Conservation (phyloP, 2,888 invertebrate genomes). For the Melinopterus prodromus region DNA sequence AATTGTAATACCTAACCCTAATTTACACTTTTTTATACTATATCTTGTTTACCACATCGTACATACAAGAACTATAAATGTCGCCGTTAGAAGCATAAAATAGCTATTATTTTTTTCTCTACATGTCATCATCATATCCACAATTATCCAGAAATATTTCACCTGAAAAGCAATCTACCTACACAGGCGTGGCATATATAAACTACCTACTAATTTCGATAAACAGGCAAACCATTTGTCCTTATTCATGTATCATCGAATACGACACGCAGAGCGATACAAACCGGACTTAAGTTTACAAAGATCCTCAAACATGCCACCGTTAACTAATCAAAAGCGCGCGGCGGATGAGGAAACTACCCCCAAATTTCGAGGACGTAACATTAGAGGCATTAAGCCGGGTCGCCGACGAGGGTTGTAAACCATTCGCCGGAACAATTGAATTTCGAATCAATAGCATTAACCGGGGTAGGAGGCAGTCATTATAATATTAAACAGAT, state of each 20-base stretch:
- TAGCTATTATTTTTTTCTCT: too few species aligned
- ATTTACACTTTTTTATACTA: too few species aligned
- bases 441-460: constrained; percentile 20
- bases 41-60: too few species aligned
- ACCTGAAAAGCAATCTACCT: too few species aligned
- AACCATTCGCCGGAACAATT: constrained; percentile 21
- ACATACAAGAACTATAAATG: too few species aligned
- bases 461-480: neutral
- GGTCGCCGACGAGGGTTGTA: constrained; percentile 18
- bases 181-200: too few species aligned
- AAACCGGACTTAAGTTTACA: neutral
- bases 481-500: constrained; percentile 26
- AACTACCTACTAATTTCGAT: too few species aligned
- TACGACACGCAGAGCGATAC: neutral
- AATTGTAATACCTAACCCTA: too few species aligned
- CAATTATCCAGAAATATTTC: too few species aligned
- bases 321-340: neutral
- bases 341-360: neutral
- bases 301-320: neutral
- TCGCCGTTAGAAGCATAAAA: too few species aligned
- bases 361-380: constrained; percentile 12
- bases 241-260: neutral
- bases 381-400: constrained; percentile 22
- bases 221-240: too few species aligned
- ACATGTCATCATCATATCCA: too few species aligned